Evolutionary conservation across 2,113 vertebrate species (phyloP).

Genomic region (Sorex fumeus): DNA sequence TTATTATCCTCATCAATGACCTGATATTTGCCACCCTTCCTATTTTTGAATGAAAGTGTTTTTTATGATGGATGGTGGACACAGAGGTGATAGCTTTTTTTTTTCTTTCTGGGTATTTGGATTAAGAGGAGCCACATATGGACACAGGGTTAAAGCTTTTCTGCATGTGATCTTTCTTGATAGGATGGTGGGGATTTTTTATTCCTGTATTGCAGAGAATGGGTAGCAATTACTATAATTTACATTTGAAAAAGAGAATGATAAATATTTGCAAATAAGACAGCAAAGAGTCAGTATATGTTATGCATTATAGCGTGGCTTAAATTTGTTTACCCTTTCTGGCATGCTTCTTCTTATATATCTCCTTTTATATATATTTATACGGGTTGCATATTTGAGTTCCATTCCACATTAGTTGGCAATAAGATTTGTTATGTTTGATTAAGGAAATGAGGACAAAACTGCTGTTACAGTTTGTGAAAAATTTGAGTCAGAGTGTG

Average conservation of each 20-base stretch:
- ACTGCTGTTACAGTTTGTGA: neutral
- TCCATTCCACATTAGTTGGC: neutral
- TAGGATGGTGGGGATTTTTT: neutral
- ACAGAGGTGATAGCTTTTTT: neutral
- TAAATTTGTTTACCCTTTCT: neutral
- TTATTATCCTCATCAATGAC: neutral
- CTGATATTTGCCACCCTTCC: neutral
- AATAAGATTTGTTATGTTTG: constrained; percentile 15
- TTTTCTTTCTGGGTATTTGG: neutral
- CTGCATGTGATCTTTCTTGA: neutral
- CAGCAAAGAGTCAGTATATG: neutral
- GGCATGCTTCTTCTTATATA: neutral
- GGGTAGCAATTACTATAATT: neutral
- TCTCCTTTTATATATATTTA: neutral
- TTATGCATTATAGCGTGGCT: neutral
- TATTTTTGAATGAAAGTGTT: neutral
- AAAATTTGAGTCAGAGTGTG: neutral
- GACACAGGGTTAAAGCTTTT: neutral
- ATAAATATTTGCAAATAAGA: constrained; percentile 27
- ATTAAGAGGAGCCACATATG: neutral
- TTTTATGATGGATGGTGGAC: neutral
- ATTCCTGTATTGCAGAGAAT: neutral
- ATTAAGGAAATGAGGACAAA: constrained; percentile 46
- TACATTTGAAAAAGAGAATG: neutral
- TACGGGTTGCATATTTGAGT: constrained; percentile 16